phyloP scores from a whole-genome alignment of 2,888 invertebrate species.

The Neelides folsomi region DNA sequence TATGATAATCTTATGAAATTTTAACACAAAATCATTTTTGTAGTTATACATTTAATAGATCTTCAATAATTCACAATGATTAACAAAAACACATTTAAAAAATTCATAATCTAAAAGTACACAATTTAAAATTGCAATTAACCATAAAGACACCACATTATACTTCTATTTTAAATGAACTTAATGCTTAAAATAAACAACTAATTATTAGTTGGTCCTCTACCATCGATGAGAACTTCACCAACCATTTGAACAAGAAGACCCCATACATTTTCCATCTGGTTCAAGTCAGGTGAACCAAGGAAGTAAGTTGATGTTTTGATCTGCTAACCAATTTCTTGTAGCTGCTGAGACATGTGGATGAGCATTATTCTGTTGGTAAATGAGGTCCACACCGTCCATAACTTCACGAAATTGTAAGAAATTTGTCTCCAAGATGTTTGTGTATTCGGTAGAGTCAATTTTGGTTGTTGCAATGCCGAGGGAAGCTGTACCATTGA shows the following conservation, averaged over 20 bases:
- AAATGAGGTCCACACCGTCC: neutral
- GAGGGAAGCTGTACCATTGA: neutral
- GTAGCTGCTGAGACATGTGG: neutral
- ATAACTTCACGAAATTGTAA: neutral
- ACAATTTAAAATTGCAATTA: too few relatives aligned
- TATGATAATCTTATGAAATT: too few relatives aligned
- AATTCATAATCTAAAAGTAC: too few relatives aligned
- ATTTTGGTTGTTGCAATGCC: neutral
- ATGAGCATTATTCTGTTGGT: neutral
- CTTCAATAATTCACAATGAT: too few relatives aligned
- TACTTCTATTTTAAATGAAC: too few relatives aligned
- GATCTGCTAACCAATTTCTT: neutral
- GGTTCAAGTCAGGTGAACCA: conserved; percentile 2
- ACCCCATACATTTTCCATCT: conserved; percentile 3
- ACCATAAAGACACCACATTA: too few relatives aligned
- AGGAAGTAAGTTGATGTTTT: neutral
- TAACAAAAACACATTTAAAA: too few relatives aligned
- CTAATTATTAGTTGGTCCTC: too few relatives aligned
- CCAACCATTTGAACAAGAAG: neutral
- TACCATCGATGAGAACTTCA: too few relatives aligned
- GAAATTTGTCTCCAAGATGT: neutral
- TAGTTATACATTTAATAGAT: too few relatives aligned
- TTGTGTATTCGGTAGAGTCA: neutral
- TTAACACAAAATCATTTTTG: too few relatives aligned
- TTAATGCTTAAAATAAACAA: too few relatives aligned